Evolutionary conservation across 2,797 vertebrate species (phyloP).

Genomic region (Onychomys arenicola): DNA sequence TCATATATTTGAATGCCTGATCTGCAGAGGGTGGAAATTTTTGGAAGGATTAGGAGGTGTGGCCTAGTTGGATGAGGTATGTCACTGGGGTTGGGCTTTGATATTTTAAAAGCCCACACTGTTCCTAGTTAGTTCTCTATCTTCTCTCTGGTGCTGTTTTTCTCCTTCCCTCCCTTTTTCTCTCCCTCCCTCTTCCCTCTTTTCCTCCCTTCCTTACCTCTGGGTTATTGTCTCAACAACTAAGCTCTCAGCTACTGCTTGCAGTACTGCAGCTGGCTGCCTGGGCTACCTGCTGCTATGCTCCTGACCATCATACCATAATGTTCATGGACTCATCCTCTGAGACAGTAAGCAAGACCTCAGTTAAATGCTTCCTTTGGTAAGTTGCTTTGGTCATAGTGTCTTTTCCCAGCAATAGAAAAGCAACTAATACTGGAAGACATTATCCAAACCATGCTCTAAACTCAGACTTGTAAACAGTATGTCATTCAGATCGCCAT

Average conservation of each 20-base stretch:
- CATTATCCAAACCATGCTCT: background rate
- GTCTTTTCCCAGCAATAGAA: background rate
- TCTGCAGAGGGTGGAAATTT: background rate
- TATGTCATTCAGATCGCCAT: background rate
- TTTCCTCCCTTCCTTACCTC: no score
- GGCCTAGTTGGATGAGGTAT: background rate
- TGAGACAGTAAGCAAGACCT: background rate
- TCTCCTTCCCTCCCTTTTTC: background rate
- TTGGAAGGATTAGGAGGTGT: background rate
- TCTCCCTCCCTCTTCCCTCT: no score
- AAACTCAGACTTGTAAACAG: constrained; percentile 30
- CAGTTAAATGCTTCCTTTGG: background rate
- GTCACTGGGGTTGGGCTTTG: background rate
- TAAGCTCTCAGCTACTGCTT: background rate
- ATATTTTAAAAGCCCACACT: background rate
- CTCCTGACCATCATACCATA: background rate
- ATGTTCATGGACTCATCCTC: background rate
- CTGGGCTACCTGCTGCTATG: background rate
- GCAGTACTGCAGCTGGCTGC: background rate
- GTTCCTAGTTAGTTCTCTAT: background rate
- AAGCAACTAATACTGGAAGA: background rate
- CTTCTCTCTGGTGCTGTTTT: no score
- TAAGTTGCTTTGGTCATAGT: background rate
- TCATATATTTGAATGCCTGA: background rate
- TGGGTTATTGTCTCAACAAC: background rate